Conservation (phyloP, 2,888 invertebrate species). For the Cremastinae sp. region DNA sequence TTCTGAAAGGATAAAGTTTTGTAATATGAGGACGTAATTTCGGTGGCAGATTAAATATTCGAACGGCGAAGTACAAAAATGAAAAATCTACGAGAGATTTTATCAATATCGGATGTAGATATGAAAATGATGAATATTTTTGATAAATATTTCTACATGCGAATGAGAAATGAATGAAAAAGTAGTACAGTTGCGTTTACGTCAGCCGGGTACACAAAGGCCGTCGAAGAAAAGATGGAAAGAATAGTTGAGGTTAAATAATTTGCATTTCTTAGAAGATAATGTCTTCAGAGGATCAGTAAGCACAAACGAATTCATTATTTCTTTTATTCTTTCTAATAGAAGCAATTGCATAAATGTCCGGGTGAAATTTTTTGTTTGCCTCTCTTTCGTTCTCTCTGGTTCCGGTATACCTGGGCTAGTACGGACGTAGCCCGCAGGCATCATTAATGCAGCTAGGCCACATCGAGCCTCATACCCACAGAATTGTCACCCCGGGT, state of each 20-base stretch:
- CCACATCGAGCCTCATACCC: conserved; percentile 52
- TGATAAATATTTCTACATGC: not conserved
- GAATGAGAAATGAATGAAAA: not conserved
- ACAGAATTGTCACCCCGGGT: conserved; percentile 53
- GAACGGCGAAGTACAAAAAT: no score
- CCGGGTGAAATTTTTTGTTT: conserved; percentile 54
- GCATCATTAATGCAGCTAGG: conserved; percentile 75
- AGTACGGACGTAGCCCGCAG: conserved; percentile 68
- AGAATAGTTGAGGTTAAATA: conserved; percentile 34
- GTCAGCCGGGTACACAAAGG: conserved; percentile 26
- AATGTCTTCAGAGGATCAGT: conserved; percentile 32
- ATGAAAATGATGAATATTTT: no score
- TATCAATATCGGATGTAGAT: no score
- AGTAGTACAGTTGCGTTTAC: conserved; percentile 45
- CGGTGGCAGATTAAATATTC: no score
- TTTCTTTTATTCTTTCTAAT: conserved; percentile 60
- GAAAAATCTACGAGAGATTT: no score
- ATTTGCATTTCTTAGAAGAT: conserved; percentile 14
- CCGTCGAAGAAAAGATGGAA: conserved; percentile 17
- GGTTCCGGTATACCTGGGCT: conserved; percentile 25
- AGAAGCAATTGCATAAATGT: conserved; percentile 70
- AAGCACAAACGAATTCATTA: conserved; percentile 36
- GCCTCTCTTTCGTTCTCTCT: conserved; percentile 38
- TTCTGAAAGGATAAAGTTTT: no score
- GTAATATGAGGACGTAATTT: no score